phyloP scores from a whole-genome alignment of 30 jellyfish, hydroid and myxozoan species.

The Pelagia noctiluca region DNA sequence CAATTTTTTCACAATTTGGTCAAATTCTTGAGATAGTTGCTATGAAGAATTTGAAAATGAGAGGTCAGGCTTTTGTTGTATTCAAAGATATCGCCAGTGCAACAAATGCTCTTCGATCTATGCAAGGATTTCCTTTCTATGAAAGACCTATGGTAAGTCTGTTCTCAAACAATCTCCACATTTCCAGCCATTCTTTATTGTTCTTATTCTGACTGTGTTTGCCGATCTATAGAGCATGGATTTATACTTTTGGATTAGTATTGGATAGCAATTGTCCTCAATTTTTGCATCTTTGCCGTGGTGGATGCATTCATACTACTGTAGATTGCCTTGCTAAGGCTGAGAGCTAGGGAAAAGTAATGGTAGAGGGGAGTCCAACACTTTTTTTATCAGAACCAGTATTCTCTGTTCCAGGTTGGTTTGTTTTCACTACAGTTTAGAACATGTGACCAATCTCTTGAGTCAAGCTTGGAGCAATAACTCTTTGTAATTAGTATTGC shows the following conservation, averaged over 20 bases:
- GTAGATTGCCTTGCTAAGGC: not conserved
- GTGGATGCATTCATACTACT: no score
- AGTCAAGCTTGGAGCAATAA: no score
- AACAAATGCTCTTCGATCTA: conserved; percentile 88
- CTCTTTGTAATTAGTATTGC: no score
- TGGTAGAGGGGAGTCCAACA: no score
- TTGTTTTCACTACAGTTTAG: no score
- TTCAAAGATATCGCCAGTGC: conserved; percentile 92
- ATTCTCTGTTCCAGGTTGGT: no score
- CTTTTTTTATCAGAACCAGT: no score
- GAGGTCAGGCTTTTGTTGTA: conserved; percentile 98
- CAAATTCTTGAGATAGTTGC: conserved; percentile 88
- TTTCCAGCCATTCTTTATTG: not conserved
- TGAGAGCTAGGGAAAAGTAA: not conserved
- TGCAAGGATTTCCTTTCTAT: conserved; percentile 97
- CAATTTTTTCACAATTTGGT: conserved; percentile 95
- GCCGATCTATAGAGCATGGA: not conserved
- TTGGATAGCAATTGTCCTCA: no score
- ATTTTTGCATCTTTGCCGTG: no score
- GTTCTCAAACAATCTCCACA: not conserved
- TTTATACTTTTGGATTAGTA: not conserved
- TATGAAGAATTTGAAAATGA: conserved; percentile 85
- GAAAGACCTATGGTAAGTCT: conserved; percentile 93
- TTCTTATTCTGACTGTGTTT: not conserved
- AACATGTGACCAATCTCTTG: no score